Conservation (phyloP, 2,797 vertebrate species). For the Chromobotia macracanthus region DNA sequence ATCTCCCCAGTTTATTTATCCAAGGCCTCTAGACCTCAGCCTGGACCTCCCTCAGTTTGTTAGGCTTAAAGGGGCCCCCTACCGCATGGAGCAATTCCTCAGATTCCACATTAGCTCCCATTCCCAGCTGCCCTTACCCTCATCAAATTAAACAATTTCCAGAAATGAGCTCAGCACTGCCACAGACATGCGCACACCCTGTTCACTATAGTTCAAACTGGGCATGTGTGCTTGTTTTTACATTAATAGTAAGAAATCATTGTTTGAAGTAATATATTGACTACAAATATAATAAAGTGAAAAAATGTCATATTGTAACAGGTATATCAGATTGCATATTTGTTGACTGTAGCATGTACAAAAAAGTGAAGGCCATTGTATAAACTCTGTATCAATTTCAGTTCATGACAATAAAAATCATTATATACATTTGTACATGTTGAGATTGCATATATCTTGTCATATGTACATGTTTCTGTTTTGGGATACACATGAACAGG, state of each 20-base stretch:
- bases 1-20: slow-evolving; percentile 86
- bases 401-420: not conserved
- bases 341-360: not conserved
- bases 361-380: not conserved
- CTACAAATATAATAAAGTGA: not conserved
- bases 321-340: not conserved
- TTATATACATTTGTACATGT: not conserved
- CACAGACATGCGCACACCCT: slow-evolving; percentile 55
- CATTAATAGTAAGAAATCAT: not conserved
- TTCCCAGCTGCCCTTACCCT: slow-evolving; percentile 80
- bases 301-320: not conserved
- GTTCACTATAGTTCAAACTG: not conserved
- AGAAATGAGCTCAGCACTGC: slow-evolving; percentile 54
- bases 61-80: slow-evolving; percentile 83
- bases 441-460: not conserved
- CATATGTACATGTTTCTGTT: not conserved
- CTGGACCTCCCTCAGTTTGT: slow-evolving; percentile 88
- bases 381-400: not conserved
- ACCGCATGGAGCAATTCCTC: slow-evolving; percentile 83
- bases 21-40: slow-evolving; percentile 83
- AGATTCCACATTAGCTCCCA: slow-evolving; percentile 84
- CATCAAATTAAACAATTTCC: slow-evolving; percentile 65
- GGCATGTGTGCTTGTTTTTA: not conserved
- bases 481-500: not conserved
- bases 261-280: not conserved